Base-by-base conservation (phyloP, 1,140 invertebrate genomes). In the Drosophila bocqueti region DNA sequence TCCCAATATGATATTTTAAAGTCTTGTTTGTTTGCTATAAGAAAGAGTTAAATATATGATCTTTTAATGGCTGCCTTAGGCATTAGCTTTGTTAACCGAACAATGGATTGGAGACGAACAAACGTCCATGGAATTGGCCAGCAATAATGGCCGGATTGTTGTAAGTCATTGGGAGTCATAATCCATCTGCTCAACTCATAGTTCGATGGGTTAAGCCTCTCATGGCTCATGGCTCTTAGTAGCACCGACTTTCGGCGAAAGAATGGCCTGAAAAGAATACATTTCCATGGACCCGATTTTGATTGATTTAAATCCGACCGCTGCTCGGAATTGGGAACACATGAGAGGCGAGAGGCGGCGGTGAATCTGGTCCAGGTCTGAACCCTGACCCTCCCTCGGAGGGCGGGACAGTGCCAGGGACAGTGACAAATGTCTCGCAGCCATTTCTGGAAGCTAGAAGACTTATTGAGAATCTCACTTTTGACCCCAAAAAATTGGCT, bases 391-490 rank as follows among this genome's bases (percentile, higher is more conserved):
- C 50, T 13, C 50, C 42, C n/a, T 38, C 21, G 36, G 1, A 13
- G 40, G 50, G 64, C 18, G 64, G 31, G 36, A n/a, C n/a, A n/a
- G n/a, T n/a, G 46, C 63, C 16, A 2, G 18, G 18, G 69, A 79
- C 80, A 83, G 49, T 85, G 83, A 85, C 73, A 83, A 85, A 85
- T 87, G 71, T 29, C 49, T 47, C 11, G 21, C 29, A 24, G 42
- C 49, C 42, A 21, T 42, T 57, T 69, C n/a, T 62, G 63, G 58
- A 59, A 46, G 38, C 47, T 57, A 42, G 11, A 34, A 65, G 67
- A 73, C 82, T 76, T 60, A 76, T 66, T 76, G 46, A 54, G 66
- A 90, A 84, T 87, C 81, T 90, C 81, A 90, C 85, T 87, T 87
- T 68, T 87, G 83, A 87, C 84, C 83, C 50, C 66, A 31, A 52